Base-by-base conservation (phyloP, 2,113 vertebrate genomes). In the Calonectris borealis region DNA sequence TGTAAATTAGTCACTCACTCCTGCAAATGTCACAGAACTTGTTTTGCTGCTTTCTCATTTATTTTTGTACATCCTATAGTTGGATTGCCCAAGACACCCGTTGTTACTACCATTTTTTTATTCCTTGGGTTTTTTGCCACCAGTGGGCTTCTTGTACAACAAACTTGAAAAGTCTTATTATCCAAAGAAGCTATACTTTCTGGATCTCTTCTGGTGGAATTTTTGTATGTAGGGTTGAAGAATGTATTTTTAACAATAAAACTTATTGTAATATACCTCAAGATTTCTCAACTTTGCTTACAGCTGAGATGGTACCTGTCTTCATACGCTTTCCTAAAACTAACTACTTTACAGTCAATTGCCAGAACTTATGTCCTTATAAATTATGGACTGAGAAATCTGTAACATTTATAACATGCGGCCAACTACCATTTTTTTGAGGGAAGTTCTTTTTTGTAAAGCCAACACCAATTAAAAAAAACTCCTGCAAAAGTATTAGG, bases 1-100 rank as follows among this genome's bases (percentile, higher is more conserved):
- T 88, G 82, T 84, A 94, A 91, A 90, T 95, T 90, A 94, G 71
- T 96, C 90, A 90, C 31, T 90, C 44, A 69, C 16, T 93, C 82
- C 25, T 73, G 62, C 9, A 93, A 93, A 90, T 91, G 71, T 90
- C 90, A 92, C 40, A 55, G 70, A 88, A 92, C 66, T 85, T 77
- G 44, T 93, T 95, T 93, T 86, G 27, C 65, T 95, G 32, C 46
- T 69, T 94, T 85, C 78, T 70, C 8, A 38, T 90, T 82, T 79
- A 78, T 89, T 78, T 94, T 82, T 71, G n/a, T 42, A 52, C 2
- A 2, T 61, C 15, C 61, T 82, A 6, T 25, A 46, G n/a, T 10
- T 88, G 44, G 27, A 60, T 88, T 88, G 20, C 49, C 48, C 52
- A 51, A 94, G 29, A 91, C 22, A 80, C 4, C 3, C 3, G 0